Percentiles rank a stretch among this genome's conserved stretches.
These are phyloP conservation scores for Condylostylus longicornis DNA, from an alignment of 1,140 invertebrate genomes.

Conservation along the genomic window DNA sequence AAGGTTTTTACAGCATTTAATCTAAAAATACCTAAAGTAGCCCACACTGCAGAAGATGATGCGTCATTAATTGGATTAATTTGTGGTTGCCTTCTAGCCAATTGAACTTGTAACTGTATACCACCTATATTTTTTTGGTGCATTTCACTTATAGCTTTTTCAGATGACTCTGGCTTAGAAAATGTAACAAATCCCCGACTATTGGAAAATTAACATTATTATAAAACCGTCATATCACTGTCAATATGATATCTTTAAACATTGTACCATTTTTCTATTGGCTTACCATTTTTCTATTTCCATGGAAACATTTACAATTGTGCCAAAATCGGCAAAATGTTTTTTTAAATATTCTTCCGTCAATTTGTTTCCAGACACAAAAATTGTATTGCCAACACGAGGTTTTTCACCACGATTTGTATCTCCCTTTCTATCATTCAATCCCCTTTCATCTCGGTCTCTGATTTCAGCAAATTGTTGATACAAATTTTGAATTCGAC, in stretches of 20 bases:
- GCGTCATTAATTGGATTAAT: conserved; percentile 66
- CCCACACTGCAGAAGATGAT: conserved; percentile 63
- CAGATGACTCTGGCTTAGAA: conserved; percentile 73
- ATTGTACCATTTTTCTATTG: conserved; percentile 5
- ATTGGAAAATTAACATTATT: conserved; percentile 15
- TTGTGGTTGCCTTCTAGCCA: conserved; percentile 66
- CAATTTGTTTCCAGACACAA: conserved; percentile 66
- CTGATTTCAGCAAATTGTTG: conserved; percentile 76
- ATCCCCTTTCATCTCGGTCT: conserved; percentile 36
- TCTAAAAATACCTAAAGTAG: conserved; percentile 46
- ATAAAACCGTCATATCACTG: conserved; percentile 6
- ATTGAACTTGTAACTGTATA: conserved; percentile 58
- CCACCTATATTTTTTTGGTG: conserved; percentile 67
- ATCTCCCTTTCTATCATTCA: conserved; percentile 35
- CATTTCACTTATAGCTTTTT: conserved; percentile 74
- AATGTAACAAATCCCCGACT: conserved; percentile 82
- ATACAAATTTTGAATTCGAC: conserved; percentile 54
- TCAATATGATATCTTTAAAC: conserved; percentile 2
- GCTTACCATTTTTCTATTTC: conserved; percentile 71
- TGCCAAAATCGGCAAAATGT: conserved; percentile 60
- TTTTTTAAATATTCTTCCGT: conserved; percentile 70
- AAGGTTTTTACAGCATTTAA: neutral
- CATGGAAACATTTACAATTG: conserved; percentile 77
- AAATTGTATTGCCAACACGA: conserved; percentile 68
- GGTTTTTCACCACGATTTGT: conserved; percentile 42